Evolutionary conservation across 2,797 vertebrate species (phyloP), one percentile per base, ranked within the genome.

Genomic region (Melanogrammus aeglefinus): DNA sequence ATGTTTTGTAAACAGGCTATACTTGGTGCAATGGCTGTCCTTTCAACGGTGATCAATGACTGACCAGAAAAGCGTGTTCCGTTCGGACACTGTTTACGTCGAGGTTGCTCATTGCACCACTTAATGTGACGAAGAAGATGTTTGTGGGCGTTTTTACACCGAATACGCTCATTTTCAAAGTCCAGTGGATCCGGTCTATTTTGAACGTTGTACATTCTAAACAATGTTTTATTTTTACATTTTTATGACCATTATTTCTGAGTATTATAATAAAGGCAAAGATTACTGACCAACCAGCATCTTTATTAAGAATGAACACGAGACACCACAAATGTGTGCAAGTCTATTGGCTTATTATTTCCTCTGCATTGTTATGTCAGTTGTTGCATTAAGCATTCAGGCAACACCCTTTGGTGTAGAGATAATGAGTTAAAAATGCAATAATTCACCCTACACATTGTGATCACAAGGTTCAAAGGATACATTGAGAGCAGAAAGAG

Each of bases 211-310:
- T 69, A 27, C 63, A 13, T 27, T 69, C 63, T 69, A 27, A 69
- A n/a, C 63, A 69, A 69, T 69, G 63, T 69, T 69, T 69, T 38
- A 73, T 38, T 73, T 38, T 74, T 24, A 41, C 21, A 41, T 38
- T 74, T 74, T 41, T 18, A 75, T 75, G n/a, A 51, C 38, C 27
- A 31, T 27, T 9, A 27, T 75, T 27, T 14, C 57, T 66, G 57
- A 27, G n/a, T 69, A 27, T 69, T 24, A 24, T 27, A 27, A 69
- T 69, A 69, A 69, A 69, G 63, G 24, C 63, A 27, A 69, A 24
- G n/a, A 69, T 69, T 69, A 21, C 41, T 75, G 63, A 27, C 63
- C 24, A 69, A 29, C n/a, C n/a, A 27, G 63, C 63, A 69, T 69
- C 63, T 69, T 27, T 69, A 27, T 69, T 69, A 27, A 69, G 63